Percentiles rank a stretch among this genome's conserved stretches.
Conservation (phyloP, 2,113 vertebrate genomes). For the Hystrix brachyura region DNA sequence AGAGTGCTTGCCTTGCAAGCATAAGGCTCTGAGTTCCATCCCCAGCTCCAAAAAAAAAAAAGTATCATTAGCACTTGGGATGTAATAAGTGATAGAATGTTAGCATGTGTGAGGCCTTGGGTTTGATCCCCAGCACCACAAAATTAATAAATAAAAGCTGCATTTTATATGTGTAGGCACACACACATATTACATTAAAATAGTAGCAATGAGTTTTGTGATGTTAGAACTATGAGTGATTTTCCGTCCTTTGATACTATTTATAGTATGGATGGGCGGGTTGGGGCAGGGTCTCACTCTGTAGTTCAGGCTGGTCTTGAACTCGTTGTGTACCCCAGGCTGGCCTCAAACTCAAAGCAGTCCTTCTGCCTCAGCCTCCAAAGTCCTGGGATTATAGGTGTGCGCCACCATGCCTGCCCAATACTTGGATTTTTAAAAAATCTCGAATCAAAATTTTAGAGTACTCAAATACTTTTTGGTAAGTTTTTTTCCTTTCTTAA, state of each 20-base stretch:
- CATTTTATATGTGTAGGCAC: no score
- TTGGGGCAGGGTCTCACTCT: no score
- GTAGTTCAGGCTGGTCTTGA: no score
- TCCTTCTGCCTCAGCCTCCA: no score
- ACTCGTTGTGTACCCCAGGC: no score
- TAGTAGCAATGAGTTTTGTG: constrained; percentile 40
- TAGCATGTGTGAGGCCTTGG: background rate
- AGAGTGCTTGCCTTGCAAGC: no score
- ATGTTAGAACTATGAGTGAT: background rate
- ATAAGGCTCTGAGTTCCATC: no score
- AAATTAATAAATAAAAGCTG: background rate
- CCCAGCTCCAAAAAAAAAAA: no score
- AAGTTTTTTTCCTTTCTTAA: background rate
- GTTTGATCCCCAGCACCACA: background rate
- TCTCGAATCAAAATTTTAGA: constrained; percentile 23
- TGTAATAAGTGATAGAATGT: background rate
- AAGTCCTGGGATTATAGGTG: no score
- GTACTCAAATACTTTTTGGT: background rate
- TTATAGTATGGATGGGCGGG: background rate
- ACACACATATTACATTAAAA: background rate
- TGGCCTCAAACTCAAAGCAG: no score
- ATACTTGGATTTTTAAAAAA: background rate
- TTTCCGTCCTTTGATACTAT: constrained; percentile 29
- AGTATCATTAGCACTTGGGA: background rate
- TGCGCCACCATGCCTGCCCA: background rate